These are phyloP conservation scores for Onychorhynchus coronatus DNA, from an alignment of 2,113 vertebrate genomes.

Conservation along the genomic window DNA sequence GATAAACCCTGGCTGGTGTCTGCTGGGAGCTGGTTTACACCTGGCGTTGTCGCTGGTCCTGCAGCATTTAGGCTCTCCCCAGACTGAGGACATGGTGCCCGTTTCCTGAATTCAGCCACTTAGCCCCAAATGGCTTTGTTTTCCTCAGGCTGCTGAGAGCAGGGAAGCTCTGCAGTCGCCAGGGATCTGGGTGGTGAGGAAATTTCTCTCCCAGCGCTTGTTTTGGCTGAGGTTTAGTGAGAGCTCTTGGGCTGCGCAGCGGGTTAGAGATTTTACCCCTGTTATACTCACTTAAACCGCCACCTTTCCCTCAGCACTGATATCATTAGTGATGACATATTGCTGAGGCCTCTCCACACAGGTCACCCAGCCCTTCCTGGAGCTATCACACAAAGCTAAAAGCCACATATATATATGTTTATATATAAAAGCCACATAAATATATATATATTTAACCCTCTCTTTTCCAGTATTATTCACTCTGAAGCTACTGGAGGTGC, in stretches of 20 bases:
- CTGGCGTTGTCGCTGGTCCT: accelerated
- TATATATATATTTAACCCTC: conserved; percentile 2
- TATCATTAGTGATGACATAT: conserved; percentile 35
- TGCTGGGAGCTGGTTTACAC: not conserved
- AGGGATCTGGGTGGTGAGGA: not conserved
- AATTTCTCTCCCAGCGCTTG: not conserved
- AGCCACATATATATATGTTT: not conserved
- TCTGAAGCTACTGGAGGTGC: not conserved
- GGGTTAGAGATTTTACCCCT: conserved; percentile 41
- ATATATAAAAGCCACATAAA: not conserved
- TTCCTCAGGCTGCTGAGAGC: not conserved
- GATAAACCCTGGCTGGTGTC: not conserved
- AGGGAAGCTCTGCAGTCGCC: not conserved
- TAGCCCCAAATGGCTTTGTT: not conserved
- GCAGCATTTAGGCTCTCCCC: not conserved
- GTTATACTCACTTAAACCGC: conserved; percentile 23
- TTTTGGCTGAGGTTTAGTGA: not conserved
- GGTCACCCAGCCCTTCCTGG: conserved; percentile 13
- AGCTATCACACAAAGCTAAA: not conserved
- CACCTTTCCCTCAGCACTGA: conserved; percentile 32
- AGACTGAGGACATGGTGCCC: not conserved
- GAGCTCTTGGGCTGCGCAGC: conserved; percentile 16
- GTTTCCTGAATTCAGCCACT: not conserved
- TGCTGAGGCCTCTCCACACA: conserved; percentile 30
- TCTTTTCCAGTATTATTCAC: not conserved